phyloP scores from a whole-genome alignment of 2,797 vertebrate species.

The Decapterus maruadsi region DNA sequence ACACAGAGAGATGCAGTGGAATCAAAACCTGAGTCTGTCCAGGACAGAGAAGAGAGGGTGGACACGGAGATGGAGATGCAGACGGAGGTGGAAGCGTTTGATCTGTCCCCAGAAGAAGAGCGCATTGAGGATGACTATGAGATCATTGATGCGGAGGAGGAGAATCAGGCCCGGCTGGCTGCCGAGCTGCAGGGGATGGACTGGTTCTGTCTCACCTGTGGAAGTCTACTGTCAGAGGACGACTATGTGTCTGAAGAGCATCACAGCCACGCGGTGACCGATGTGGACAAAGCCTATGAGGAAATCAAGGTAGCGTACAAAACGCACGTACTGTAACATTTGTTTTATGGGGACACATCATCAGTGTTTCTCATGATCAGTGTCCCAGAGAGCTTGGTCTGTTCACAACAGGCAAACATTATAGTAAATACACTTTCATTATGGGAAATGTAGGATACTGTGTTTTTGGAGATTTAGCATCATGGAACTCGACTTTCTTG shows the following conservation, averaged over 20 bases:
- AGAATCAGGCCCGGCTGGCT: slow-evolving; percentile 78
- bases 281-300: slow-evolving; percentile 88
- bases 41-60: slow-evolving; percentile 46
- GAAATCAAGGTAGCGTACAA: slow-evolving; percentile 88
- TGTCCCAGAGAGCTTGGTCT: not conserved
- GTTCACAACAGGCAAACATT: not conserved
- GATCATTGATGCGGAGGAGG: slow-evolving; percentile 86
- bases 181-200: slow-evolving; percentile 87
- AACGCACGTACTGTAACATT: not conserved
- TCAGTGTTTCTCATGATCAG: not conserved
- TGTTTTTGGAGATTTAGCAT: not conserved
- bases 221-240: slow-evolving; percentile 87
- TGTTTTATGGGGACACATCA: not conserved
- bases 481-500: not conserved
- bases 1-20: slow-evolving; percentile 68
- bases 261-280: slow-evolving; percentile 86
- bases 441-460: not conserved
- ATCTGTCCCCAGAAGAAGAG: slow-evolving; percentile 77
- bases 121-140: slow-evolving; percentile 86
- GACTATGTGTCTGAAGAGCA: slow-evolving; percentile 88
- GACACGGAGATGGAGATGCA: slow-evolving; percentile 51
- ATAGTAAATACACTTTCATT: not conserved
- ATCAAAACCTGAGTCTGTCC: slow-evolving; percentile 9
- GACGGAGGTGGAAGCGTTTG: slow-evolving; percentile 71
- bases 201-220: slow-evolving; percentile 92